Conservation (phyloP, 2,888 invertebrate genomes). For the Acrocera orbiculus region DNA sequence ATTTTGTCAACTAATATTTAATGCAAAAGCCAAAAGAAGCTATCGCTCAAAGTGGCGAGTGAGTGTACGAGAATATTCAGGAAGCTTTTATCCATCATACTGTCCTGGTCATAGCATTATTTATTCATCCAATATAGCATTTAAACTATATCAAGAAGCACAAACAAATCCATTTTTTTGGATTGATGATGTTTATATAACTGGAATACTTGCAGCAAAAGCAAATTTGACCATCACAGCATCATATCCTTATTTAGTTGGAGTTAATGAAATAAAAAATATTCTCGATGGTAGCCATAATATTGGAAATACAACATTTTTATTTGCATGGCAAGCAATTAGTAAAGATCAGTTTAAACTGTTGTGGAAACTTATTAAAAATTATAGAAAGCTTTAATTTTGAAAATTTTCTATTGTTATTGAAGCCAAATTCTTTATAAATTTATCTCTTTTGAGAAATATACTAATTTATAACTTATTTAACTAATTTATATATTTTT, state of each 20-base stretch:
- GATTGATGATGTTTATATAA: conserved; percentile 70
- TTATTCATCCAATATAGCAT: conserved; percentile 45
- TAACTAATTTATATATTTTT: no score
- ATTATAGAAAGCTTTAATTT: conserved; percentile 5
- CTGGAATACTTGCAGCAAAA: conserved; percentile 42
- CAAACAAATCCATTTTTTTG: conserved; percentile 53
- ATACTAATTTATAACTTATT: no score
- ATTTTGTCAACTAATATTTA: conserved; percentile 39
- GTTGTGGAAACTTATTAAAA: conserved; percentile 26
- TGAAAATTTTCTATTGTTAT: no score
- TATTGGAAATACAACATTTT: conserved; percentile 20
- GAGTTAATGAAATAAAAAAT: conserved; percentile 6
- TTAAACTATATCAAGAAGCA: conserved; percentile 39
- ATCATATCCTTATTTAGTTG: conserved; percentile 19
- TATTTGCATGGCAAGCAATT: conserved; percentile 30
- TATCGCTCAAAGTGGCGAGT: conserved; percentile 63
- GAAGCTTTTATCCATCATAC: conserved; percentile 49
- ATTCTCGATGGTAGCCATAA: conserved; percentile 13
- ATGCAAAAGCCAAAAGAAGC: conserved; percentile 39
- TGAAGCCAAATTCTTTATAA: no score
- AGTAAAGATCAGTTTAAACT: conserved; percentile 27
- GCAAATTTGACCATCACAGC: conserved; percentile 34
- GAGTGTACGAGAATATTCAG: conserved; percentile 44
- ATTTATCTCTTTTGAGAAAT: no score
- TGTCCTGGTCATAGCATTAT: conserved; percentile 57